Evolutionary conservation across 2,888 invertebrate species (phyloP).

Genomic region (Ceratothoa steindachneri): DNA sequence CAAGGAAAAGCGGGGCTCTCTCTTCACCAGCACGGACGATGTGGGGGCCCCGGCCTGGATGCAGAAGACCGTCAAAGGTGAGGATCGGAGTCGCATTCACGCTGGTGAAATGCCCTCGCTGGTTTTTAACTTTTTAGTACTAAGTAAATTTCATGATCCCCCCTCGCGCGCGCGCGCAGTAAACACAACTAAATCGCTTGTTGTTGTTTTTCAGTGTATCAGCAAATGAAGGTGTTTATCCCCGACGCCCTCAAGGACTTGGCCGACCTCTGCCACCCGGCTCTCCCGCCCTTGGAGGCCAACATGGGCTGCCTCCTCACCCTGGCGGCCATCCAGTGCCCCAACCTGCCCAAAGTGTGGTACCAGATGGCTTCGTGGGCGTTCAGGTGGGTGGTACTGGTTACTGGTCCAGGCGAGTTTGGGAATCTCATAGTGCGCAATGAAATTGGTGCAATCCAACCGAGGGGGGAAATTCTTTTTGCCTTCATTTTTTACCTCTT

Average conservation of each 20-base stretch:
- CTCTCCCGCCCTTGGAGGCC: slow-evolving; percentile 27
- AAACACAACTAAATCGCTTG: no score
- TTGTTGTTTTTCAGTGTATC: slow-evolving; percentile 30
- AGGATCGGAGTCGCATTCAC: not conserved
- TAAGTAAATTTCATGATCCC: no score
- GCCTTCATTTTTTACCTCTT: no score
- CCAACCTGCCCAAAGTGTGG: slow-evolving; percentile 42
- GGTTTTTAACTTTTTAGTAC: not conserved
- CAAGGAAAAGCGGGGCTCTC: slow-evolving; percentile 23
- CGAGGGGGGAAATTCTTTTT: no score
- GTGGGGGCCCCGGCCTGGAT: slow-evolving; percentile 22
- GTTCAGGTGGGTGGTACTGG: slow-evolving; percentile 28
- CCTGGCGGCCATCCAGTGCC: slow-evolving; percentile 33
- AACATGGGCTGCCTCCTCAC: slow-evolving; percentile 36
- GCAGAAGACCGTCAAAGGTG: slow-evolving; percentile 28
- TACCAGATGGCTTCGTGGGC: slow-evolving; percentile 42
- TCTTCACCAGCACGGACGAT: not conserved
- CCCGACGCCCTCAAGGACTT: slow-evolving; percentile 33
- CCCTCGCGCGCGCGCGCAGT: no score
- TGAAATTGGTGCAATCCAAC: no score
- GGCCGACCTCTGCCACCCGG: slow-evolving; percentile 27
- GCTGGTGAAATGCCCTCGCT: no score
- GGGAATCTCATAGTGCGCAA: no score
- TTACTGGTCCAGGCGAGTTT: no score
- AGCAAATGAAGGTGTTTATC: slow-evolving; percentile 30